A percentile compares a stretch with the other conserved stretches of the same genome.
Conservation (phyloP, 2,888 invertebrate species). For the Arenicola marina region DNA sequence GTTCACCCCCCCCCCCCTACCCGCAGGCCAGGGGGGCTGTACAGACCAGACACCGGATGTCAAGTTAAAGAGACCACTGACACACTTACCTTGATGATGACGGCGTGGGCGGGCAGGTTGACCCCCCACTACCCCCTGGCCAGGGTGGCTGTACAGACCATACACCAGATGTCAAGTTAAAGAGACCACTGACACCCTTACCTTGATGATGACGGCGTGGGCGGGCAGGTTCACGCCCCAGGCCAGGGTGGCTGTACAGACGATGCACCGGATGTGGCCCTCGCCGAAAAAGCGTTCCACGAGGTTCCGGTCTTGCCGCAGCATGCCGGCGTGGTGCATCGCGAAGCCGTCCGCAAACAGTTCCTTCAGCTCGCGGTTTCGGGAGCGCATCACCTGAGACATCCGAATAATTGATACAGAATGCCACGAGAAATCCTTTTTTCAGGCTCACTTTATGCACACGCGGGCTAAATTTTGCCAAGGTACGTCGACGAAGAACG, state of each 20-base stretch:
- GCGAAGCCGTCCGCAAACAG: slow-evolving; percentile 85
- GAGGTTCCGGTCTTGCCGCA: slow-evolving; percentile 79
- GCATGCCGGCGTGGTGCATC: slow-evolving; percentile 96
- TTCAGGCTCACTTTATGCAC: too few species aligned
- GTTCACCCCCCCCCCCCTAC: too few species aligned
- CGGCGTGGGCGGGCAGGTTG: slow-evolving; percentile 97
- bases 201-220: slow-evolving; percentile 93
- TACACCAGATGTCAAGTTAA: neutral
- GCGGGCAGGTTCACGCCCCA: slow-evolving; percentile 99
- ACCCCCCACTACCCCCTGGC: slow-evolving; percentile 99
- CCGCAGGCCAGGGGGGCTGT: too few species aligned
- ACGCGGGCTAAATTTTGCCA: too few species aligned
- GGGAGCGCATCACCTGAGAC: slow-evolving; percentile 1
- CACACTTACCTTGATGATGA: slow-evolving; percentile 88
- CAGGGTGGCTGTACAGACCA: slow-evolving; percentile 96
- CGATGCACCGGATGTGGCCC: slow-evolving; percentile 83
- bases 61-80: too few species aligned
- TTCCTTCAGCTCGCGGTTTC: slow-evolving; percentile 81
- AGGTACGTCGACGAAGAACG: too few species aligned
- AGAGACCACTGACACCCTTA: slow-evolving; percentile 54
- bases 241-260: slow-evolving; percentile 96
- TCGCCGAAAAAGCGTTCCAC: slow-evolving; percentile 85
- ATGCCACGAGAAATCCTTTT: too few species aligned
- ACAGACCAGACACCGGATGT: too few species aligned
- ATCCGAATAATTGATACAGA: too few species aligned